A percentile compares a stretch with the other conserved stretches of the same genome.
phyloP scores from a whole-genome alignment of 2,113 vertebrate species.

The Grantiella picta region DNA sequence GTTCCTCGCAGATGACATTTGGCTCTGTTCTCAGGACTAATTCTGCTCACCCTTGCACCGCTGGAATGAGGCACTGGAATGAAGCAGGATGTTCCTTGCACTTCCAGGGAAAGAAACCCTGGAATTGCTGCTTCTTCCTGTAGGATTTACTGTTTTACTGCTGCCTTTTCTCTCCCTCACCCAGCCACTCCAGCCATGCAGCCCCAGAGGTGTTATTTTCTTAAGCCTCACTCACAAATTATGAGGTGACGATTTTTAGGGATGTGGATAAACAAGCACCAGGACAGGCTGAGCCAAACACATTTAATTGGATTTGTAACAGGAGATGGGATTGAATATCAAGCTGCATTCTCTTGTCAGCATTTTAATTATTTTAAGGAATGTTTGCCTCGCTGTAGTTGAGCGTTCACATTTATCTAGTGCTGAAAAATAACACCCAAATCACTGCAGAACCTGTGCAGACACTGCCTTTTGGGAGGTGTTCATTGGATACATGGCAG shows the following conservation, averaged over 20 bases:
- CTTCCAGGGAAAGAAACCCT: rapidly evolving
- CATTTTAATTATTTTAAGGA: not conserved
- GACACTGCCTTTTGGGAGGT: not conserved
- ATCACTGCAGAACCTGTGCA: not conserved
- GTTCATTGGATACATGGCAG: not conserved
- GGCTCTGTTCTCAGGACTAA: not conserved
- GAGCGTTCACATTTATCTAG: not conserved
- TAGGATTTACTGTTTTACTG: rapidly evolving
- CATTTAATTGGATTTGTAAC: not conserved
- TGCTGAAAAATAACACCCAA: not conserved
- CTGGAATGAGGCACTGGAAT: not conserved
- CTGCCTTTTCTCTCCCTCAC: not conserved
- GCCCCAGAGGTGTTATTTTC: rapidly evolving
- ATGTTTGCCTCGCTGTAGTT: not conserved
- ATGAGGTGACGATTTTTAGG: not conserved
- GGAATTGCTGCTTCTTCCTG: not conserved
- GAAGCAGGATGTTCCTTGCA: not conserved
- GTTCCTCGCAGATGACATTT: not conserved
- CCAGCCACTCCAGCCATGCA: not conserved
- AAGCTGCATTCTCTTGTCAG: not conserved
- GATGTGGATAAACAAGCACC: not conserved
- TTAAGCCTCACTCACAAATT: not conserved
- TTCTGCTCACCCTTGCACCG: not conserved
- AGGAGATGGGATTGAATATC: not conserved
- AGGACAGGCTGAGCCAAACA: not conserved